phyloP scores from a whole-genome alignment of 2,113 vertebrate genomes.

The Regulus satrapa region DNA sequence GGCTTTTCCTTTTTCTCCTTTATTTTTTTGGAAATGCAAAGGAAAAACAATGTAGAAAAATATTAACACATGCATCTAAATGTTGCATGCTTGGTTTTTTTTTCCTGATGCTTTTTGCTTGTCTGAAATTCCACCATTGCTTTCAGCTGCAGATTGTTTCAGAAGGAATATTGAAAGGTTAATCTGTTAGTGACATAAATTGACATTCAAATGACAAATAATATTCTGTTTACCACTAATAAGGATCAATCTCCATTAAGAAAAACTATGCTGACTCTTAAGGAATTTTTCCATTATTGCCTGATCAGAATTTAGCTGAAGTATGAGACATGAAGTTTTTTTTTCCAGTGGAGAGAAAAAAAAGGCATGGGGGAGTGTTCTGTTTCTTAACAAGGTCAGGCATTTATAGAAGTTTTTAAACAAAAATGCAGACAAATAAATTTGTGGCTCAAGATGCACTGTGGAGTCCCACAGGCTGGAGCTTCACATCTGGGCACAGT shows the following conservation, averaged over 20 bases:
- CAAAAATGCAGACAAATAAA: neutral
- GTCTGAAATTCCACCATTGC: neutral
- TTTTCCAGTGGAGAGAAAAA: neutral
- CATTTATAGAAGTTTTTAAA: neutral
- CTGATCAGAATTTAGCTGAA: neutral
- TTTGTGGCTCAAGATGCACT: neutral
- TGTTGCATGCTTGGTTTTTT: neutral
- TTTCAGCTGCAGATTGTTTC: neutral
- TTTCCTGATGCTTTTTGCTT: neutral
- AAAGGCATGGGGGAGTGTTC: rapidly evolving
- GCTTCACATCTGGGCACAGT: neutral
- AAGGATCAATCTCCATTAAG: neutral
- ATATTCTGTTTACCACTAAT: conserved; percentile 8
- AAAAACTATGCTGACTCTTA: conserved; percentile 4
- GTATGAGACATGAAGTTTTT: neutral
- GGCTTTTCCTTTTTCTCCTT: neutral
- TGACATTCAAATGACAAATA: neutral
- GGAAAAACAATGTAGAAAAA: neutral
- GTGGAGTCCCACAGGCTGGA: neutral
- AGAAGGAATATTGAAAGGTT: neutral
- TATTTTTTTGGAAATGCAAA: neutral
- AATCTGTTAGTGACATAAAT: neutral
- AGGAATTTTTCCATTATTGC: neutral
- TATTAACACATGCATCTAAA: neutral
- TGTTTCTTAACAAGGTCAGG: neutral